Evolutionary conservation across 2,797 vertebrate species (phyloP).

Genomic region (Xerus rutilus): DNA sequence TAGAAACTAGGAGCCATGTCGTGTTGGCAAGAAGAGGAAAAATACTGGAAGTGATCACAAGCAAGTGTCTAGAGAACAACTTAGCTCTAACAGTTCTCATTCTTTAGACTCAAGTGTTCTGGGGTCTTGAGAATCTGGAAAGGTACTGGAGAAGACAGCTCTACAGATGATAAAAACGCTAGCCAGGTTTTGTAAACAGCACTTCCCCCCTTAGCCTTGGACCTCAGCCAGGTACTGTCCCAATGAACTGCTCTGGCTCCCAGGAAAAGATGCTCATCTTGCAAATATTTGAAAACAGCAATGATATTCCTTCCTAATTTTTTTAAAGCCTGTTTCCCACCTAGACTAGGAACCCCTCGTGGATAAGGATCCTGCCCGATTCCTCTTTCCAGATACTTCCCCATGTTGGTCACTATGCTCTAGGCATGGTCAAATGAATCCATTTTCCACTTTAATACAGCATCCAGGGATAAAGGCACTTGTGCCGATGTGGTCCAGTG

Average conservation of each 20-base stretch:
- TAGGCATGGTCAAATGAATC: background rate
- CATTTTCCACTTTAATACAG: background rate
- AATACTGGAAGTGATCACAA: rapidly evolving
- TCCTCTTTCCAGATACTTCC: background rate
- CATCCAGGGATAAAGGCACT: background rate
- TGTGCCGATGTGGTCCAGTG: background rate
- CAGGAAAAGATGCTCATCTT: background rate
- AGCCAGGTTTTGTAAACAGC: background rate
- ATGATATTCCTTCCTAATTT: background rate
- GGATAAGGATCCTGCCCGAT: background rate
- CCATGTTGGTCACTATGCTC: background rate
- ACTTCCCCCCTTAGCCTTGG: background rate
- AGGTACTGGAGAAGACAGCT: rapidly evolving
- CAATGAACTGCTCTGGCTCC: background rate
- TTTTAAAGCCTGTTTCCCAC: background rate
- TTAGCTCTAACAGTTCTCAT: too few species aligned
- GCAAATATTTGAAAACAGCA: background rate
- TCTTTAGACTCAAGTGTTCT: background rate
- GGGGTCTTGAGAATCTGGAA: background rate
- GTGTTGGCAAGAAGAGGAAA: background rate
- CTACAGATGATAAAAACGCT: background rate
- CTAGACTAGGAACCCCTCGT: background rate
- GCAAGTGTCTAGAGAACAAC: background rate
- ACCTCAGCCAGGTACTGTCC: background rate
- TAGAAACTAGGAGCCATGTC: background rate